Percentiles rank a stretch among this genome's conserved stretches.
Conservation (phyloP, 2,888 invertebrate species). For the Synergus umbraculus region DNA sequence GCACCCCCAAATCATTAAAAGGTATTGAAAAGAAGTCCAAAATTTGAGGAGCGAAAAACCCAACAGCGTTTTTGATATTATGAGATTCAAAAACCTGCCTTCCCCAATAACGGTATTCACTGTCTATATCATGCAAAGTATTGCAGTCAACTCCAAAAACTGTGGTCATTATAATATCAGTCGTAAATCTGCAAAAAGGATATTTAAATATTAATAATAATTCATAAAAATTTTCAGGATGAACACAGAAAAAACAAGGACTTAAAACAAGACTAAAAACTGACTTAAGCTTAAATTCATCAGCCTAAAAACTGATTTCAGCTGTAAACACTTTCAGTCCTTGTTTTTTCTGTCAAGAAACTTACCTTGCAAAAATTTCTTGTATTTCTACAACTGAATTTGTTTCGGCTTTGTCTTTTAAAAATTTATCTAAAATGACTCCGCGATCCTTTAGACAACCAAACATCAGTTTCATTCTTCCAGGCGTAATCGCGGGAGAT, state of each 20-base stretch:
- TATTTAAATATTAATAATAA: neutral
- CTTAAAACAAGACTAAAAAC: too few species aligned
- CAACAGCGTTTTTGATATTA: conserved; percentile 49
- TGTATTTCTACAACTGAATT: conserved; percentile 50
- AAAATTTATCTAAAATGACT: conserved; percentile 51
- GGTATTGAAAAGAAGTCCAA: conserved; percentile 53
- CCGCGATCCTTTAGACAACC: conserved; percentile 57
- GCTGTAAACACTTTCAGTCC: too few species aligned
- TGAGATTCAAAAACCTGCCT: conserved; percentile 51
- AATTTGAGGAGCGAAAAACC: conserved; percentile 52
- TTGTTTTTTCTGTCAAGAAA: neutral
- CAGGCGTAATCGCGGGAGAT: conserved; percentile 69
- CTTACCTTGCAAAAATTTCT: conserved; percentile 54
- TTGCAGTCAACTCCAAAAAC: conserved; percentile 58
- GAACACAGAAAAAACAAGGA: too few species aligned
- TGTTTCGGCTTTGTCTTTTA: conserved; percentile 48
- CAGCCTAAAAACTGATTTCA: too few species aligned
- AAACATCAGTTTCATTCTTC: conserved; percentile 69
- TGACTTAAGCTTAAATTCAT: too few species aligned
- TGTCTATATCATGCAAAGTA: conserved; percentile 54
- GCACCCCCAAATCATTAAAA: conserved; percentile 51
- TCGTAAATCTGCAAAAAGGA: conserved; percentile 47
- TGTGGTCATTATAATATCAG: conserved; percentile 57
- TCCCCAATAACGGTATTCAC: conserved; percentile 59
- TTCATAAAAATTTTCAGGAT: too few species aligned